Base-by-base conservation (phyloP, 2,888 invertebrate species). In the Diachrysia chrysitis region DNA sequence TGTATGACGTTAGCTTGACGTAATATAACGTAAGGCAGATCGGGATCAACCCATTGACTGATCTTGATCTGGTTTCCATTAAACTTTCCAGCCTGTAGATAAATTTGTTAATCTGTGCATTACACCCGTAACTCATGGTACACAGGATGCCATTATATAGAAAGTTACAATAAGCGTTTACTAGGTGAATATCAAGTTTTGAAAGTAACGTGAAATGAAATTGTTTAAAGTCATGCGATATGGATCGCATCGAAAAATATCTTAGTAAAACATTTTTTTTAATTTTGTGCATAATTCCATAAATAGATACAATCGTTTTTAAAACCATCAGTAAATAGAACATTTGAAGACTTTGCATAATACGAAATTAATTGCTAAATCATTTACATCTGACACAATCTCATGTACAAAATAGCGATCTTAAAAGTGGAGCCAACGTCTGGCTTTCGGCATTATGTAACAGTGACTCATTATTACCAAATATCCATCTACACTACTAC, bases 1-100 rank as follows among this genome's bases (percentile, higher is more conserved):
- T 72, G 83, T 81, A 86, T 94, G 94, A 94, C 94, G 94, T 87
- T 81, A 79, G 82, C 81, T 85, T 92, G 91, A 94, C 91, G 93
- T 93, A 90, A 93, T 81, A 76, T 77, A 76, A 83, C 86, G 87
- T 87, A 87, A 90, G 72, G 68, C 77, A 78, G 82, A 80, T 79
- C 82, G 82, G 83, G 85, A 87, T 87, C 71, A 87, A 79, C 84
- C 85, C 89, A 87, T 85, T 87, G 81, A 86, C 82, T 85, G 80
- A 66, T 82, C 83, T 62, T 86, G 86, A 86, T 90, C 88, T 87
- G 87, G 84, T 89, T 90, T 85, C 83, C 79, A 84, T 86, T 82
- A 82, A 71, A 83, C 80, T 82, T 82, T 81, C 74, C 75, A 76
- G 56, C 65, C 71, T 61, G 68, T 71, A 72, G 68, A 76, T 80